Conservation (phyloP, 2,113 vertebrate species). For the Candoia aspera region DNA sequence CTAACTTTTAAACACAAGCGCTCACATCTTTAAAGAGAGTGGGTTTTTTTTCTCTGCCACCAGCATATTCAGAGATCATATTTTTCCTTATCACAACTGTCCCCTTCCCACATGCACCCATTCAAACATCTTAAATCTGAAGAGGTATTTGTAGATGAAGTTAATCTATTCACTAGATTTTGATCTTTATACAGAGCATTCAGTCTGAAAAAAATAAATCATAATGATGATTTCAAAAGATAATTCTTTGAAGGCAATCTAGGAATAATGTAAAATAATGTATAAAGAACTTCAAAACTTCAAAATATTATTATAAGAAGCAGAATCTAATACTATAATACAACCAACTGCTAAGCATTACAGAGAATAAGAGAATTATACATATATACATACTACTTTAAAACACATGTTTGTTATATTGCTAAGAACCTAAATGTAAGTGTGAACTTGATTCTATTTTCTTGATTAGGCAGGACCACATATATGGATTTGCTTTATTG, state of each 20-base stretch:
- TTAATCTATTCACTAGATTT: not conserved
- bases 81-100: not conserved
- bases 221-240: not conserved
- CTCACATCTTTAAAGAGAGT: not conserved
- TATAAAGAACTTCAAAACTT: slow-evolving; percentile 5
- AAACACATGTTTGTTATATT: slow-evolving; percentile 29
- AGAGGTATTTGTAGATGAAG: not conserved
- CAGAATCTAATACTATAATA: not conserved
- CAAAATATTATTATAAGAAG: not conserved
- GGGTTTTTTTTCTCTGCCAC: not conserved
- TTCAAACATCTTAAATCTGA: not conserved
- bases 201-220: not conserved
- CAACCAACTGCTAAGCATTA: not conserved
- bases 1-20: not conserved
- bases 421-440: slow-evolving; percentile 26
- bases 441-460: slow-evolving; percentile 33
- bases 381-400: slow-evolving; percentile 3
- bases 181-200: not conserved
- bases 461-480: slow-evolving; percentile 29
- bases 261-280: not conserved
- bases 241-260: not conserved
- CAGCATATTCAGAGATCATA: not conserved
- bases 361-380: not conserved
- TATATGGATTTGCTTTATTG: slow-evolving; percentile 16
- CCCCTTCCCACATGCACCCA: not conserved